phyloP scores from a whole-genome alignment of 1,140 invertebrate genomes.

The Centruroides vittatus region DNA sequence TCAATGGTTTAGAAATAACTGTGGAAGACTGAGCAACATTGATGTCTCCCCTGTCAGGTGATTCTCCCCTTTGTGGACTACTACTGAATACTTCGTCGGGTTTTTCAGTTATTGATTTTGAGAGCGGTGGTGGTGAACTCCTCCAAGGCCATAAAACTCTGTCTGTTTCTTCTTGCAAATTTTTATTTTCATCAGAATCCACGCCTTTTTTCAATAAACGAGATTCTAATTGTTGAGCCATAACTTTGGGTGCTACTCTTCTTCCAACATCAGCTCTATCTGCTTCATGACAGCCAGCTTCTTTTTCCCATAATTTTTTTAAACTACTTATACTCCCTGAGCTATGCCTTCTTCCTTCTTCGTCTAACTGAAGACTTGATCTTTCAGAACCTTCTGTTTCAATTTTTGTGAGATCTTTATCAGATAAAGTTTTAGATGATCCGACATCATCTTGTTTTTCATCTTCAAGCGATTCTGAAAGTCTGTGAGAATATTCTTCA shows the following conservation, averaged over 20 bases:
- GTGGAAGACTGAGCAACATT: neutral
- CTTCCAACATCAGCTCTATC: conserved; percentile 7
- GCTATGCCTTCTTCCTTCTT: conserved; percentile 52
- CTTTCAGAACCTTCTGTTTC: neutral
- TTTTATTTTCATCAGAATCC: conserved; percentile 10
- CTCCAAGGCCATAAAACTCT: conserved; percentile 8
- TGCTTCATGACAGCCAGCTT: conserved; percentile 6
- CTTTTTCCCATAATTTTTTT: conserved; percentile 73
- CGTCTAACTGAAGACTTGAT: conserved; percentile 11
- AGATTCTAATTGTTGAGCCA: conserved; percentile 10
- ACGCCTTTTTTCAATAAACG: conserved; percentile 11
- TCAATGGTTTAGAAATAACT: conserved; percentile 8
- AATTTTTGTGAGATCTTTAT: too few species aligned
- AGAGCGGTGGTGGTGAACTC: conserved; percentile 6
- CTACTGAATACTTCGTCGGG: too few species aligned
- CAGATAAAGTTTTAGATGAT: too few species aligned
- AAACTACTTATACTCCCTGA: conserved; percentile 83
- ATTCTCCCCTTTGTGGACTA: too few species aligned
- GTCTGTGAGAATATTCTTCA: too few species aligned
- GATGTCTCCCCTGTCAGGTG: neutral
- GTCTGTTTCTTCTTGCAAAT: neutral
- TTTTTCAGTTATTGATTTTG: conserved; percentile 3
- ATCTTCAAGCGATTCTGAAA: too few species aligned
- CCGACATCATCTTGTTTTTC: too few species aligned
- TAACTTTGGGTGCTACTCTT: conserved; percentile 11